Evolutionary conservation across 2,888 invertebrate genomes (phyloP).

Genomic region (Eupithecia inturbata): DNA sequence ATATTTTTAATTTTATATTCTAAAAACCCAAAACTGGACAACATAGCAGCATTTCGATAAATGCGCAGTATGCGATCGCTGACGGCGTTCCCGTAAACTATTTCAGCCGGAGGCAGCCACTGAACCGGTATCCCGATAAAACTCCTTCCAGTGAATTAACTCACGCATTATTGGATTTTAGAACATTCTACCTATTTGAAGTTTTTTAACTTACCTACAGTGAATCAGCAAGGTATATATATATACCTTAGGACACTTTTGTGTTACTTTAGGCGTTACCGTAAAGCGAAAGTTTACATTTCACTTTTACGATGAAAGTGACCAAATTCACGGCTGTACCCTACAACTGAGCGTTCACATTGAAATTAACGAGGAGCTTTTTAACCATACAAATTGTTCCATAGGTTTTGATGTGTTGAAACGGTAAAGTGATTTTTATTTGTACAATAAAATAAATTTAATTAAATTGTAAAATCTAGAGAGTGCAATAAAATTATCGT

Average conservation of each 20-base stretch:
- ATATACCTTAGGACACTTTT: neutral
- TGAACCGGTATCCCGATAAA: conserved; percentile 31
- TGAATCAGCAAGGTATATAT: neutral
- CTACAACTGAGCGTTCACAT: neutral
- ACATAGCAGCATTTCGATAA: neutral
- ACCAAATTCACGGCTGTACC: neutral
- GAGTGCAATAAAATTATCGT: too few species aligned
- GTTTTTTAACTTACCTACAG: neutral
- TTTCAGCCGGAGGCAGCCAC: conserved; percentile 22
- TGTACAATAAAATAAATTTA: too few species aligned
- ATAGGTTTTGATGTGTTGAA: neutral
- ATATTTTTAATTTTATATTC: neutral
- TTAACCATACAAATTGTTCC: neutral
- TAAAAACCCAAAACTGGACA: neutral
- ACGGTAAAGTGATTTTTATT: neutral
- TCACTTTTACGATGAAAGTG: neutral
- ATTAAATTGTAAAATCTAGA: too few species aligned
- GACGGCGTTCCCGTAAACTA: conserved; percentile 18
- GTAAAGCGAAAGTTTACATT: neutral
- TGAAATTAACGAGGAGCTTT: neutral
- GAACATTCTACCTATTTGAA: neutral
- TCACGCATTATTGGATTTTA: neutral
- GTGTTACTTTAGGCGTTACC: neutral
- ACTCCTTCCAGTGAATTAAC: conserved; percentile 3
- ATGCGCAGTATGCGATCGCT: conserved; percentile 1